These are phyloP conservation scores for Ernsta delagoae DNA, from an alignment of 2,888 invertebrate genomes.

Conservation along the genomic window DNA sequence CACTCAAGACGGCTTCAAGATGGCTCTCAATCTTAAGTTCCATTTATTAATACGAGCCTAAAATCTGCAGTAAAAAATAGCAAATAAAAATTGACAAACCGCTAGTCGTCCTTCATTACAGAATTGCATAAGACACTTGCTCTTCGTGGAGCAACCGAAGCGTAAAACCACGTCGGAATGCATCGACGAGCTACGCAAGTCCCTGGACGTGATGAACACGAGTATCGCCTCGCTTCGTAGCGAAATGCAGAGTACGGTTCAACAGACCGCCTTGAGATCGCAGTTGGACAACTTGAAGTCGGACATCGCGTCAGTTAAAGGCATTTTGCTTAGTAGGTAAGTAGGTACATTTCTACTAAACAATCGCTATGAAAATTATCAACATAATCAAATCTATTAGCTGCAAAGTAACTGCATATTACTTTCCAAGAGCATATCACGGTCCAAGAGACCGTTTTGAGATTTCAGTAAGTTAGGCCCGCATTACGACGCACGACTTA, in stretches of 20 bases:
- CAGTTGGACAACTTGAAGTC: constrained; percentile 88
- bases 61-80: no score
- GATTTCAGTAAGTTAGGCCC: no score
- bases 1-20: no score
- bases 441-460: constrained; percentile 71
- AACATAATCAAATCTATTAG: no score
- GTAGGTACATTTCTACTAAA: no score
- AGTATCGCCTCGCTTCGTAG: constrained; percentile 87
- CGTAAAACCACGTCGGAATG: constrained; percentile 88
- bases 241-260: constrained; percentile 84
- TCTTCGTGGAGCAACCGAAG: constrained; percentile 88
- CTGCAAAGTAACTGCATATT: no score
- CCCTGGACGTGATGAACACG: constrained; percentile 87
- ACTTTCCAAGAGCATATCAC: no score
- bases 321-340: constrained; percentile 88
- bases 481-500: no score
- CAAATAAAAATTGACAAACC: neutral
- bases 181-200: constrained; percentile 87
- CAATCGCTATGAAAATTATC: no score
- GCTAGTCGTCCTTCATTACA: no score
- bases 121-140: constrained; percentile 69
- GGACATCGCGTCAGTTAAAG: constrained; percentile 90
- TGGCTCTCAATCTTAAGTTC: no score
- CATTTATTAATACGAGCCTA: no score
- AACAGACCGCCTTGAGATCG: constrained; percentile 80